Evolutionary conservation across 1,140 invertebrate species (phyloP).

Genomic region (Caerostris darwini): DNA sequence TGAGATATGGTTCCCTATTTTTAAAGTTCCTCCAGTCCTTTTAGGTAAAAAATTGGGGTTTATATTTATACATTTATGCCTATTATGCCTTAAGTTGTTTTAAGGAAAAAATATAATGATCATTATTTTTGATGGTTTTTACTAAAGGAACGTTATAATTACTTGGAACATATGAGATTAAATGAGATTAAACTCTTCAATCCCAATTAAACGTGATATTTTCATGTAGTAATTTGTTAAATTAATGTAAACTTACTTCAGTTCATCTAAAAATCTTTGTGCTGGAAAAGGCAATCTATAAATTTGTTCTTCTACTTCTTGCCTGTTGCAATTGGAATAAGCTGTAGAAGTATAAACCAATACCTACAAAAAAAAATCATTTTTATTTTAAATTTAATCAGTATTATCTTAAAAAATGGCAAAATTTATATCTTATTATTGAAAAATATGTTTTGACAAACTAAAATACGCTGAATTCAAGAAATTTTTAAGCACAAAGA

Average conservation of each 20-base stretch:
- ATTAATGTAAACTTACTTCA: conserved; percentile 71
- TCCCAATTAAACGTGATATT: too few species aligned
- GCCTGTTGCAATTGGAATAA: conserved; percentile 84
- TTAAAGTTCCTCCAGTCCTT: too few species aligned
- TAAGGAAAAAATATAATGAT: too few species aligned
- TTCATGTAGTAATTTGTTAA: neutral
- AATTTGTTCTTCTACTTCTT: conserved; percentile 84
- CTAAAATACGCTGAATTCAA: neutral
- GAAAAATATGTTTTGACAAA: neutral
- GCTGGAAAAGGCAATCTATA: conserved; percentile 83
- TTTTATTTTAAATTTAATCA: too few species aligned
- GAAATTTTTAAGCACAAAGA: neutral
- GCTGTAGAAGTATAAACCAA: conserved; percentile 79
- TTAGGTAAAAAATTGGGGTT: too few species aligned
- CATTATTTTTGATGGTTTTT: too few species aligned
- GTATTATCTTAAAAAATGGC: neutral
- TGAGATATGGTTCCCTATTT: too few species aligned
- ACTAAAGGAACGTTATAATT: too few species aligned
- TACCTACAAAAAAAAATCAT: conserved; percentile 50
- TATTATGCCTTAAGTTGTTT: too few species aligned
- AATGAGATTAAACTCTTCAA: too few species aligned
- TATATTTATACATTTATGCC: too few species aligned
- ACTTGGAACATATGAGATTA: too few species aligned
- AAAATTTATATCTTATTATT: neutral
- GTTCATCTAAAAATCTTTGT: conserved; percentile 75